These are phyloP conservation scores for Ochropacha duplaris DNA, from an alignment of 2,888 invertebrate genomes.

Conservation along the genomic window DNA sequence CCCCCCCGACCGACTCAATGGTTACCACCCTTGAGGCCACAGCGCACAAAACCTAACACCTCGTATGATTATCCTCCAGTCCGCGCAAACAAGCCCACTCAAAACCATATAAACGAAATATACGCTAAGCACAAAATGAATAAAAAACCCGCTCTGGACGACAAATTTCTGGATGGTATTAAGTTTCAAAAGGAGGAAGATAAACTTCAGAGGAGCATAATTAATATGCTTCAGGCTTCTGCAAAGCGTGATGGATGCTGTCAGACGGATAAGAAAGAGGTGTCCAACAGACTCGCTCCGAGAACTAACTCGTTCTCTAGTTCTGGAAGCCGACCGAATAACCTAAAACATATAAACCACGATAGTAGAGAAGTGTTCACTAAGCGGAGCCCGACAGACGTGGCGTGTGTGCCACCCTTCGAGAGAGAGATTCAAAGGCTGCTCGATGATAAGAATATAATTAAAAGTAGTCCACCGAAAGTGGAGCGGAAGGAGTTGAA, in stretches of 20 bases:
- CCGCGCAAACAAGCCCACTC: conserved; percentile 64
- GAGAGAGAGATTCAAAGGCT: conserved; percentile 91
- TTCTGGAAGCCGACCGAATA: conserved; percentile 76
- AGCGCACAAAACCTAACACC: conserved; percentile 81
- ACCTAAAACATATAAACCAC: conserved; percentile 80
- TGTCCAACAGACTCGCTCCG: conserved; percentile 61
- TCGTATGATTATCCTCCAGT: conserved; percentile 84
- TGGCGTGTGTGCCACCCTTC: conserved; percentile 85
- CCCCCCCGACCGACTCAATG: conserved; percentile 81
- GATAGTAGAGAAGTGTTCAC: conserved; percentile 73
- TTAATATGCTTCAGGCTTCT: conserved; percentile 80
- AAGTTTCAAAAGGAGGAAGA: conserved; percentile 76
- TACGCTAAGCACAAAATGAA: conserved; percentile 70
- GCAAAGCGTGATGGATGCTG: conserved; percentile 85
- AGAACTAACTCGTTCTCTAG: conserved; percentile 80
- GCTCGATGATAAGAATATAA: conserved; percentile 87
- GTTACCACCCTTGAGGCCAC: conserved; percentile 72
- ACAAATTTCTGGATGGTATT: conserved; percentile 65
- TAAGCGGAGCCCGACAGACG: conserved; percentile 76
- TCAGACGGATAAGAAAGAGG: conserved; percentile 86
- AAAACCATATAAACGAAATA: conserved; percentile 65
- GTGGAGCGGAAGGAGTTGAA: conserved; percentile 84
- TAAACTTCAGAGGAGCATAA: conserved; percentile 75
- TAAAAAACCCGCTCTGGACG: conserved; percentile 68
- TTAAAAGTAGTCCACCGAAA: conserved; percentile 84